Evolutionary conservation across 2,113 vertebrate genomes (phyloP).

Genomic region (Dipodomys merriami): DNA sequence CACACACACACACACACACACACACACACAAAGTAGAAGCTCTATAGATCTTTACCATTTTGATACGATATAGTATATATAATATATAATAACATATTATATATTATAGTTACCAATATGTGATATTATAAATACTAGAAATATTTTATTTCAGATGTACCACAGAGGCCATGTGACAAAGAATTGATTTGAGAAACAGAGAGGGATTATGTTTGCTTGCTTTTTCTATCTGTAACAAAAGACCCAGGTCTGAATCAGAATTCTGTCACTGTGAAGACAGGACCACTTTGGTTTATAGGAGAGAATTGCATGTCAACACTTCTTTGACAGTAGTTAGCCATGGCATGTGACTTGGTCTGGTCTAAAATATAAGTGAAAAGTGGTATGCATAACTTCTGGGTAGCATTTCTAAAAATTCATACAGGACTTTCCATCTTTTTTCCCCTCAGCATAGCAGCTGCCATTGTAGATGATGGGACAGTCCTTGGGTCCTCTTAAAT

Average conservation of each 20-base stretch:
- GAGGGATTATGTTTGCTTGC: neutral
- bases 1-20: no score
- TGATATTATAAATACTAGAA: neutral
- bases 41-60: neutral
- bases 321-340: neutral
- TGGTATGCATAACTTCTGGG: neutral
- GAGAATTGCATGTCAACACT: neutral
- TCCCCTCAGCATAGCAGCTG: neutral
- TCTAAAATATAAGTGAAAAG: neutral
- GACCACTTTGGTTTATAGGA: neutral
- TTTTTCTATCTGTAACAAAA: neutral
- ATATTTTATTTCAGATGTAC: neutral
- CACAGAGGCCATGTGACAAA: neutral
- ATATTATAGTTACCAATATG: neutral
- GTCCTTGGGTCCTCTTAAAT: neutral
- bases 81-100: no score
- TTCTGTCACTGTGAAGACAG: neutral
- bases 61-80: neutral
- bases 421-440: neutral
- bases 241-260: neutral
- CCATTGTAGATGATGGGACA: neutral
- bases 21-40: neutral
- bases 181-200: neutral
- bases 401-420: neutral
- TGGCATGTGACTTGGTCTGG: neutral